These are phyloP conservation scores for Thymelicus acteon DNA, from an alignment of 2,888 invertebrate genomes.

Conservation along the genomic window DNA sequence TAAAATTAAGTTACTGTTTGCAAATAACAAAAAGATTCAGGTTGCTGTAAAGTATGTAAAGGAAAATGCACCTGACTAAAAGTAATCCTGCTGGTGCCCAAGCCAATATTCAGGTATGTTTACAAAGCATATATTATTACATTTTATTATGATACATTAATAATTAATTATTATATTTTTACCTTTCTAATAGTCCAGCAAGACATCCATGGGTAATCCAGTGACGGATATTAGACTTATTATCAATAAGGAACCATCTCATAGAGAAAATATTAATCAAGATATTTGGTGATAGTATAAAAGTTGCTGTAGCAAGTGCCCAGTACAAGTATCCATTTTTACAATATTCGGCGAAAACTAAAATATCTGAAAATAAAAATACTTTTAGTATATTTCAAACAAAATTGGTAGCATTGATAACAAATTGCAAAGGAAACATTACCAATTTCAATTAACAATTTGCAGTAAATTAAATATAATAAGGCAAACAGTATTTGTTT, in stretches of 20 bases:
- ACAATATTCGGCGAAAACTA: constrained; percentile 84
- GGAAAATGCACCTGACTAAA: background rate
- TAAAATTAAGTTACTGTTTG: too few relatives aligned
- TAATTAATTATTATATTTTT: constrained; percentile 40
- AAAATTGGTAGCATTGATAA: constrained; percentile 6
- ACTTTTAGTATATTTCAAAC: background rate
- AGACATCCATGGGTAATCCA: constrained; percentile 84
- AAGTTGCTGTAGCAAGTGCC: constrained; percentile 81
- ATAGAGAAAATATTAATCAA: constrained; percentile 86
- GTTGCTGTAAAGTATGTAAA: background rate
- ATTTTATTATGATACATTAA: background rate
- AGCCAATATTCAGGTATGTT: too few relatives aligned
- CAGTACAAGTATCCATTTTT: constrained; percentile 81
- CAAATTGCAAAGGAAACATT: too few relatives aligned
- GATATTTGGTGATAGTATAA: constrained; percentile 83
- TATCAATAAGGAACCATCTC: constrained; percentile 83
- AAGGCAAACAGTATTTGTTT: background rate
- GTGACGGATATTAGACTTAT: constrained; percentile 70
- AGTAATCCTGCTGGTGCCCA: too few relatives aligned
- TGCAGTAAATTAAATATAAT: background rate
- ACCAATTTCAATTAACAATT: constrained; percentile 20
- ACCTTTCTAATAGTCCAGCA: constrained; percentile 85
- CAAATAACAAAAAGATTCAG: too few relatives aligned
- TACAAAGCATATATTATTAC: background rate
- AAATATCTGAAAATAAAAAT: constrained; percentile 76